Percentiles rank a stretch among this genome's conserved stretches.
Evolutionary conservation across 2,113 vertebrate genomes (phyloP).

Genomic region (Coptodon bakossiorum): DNA sequence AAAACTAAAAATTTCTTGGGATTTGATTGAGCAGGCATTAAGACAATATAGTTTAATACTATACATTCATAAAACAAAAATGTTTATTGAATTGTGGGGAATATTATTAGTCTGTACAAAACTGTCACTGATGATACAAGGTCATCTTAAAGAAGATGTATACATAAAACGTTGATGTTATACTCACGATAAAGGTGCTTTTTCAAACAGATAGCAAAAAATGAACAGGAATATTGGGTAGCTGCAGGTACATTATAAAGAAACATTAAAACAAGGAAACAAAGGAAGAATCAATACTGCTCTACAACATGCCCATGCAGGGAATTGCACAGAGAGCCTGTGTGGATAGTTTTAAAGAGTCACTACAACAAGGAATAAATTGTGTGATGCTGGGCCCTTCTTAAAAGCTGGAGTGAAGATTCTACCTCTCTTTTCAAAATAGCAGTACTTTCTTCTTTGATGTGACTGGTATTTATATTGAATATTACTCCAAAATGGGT

Average conservation of each 20-base stretch:
- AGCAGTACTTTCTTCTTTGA: background rate
- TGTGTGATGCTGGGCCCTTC: background rate
- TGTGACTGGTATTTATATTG: background rate
- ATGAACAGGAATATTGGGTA: background rate
- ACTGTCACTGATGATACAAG: background rate
- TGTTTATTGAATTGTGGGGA: background rate
- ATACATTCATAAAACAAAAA: background rate
- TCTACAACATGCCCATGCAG: background rate
- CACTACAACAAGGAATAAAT: background rate
- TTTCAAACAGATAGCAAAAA: background rate
- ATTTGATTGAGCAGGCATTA: background rate
- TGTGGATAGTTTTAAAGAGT: background rate
- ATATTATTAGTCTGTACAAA: background rate
- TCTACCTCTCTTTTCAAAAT: background rate
- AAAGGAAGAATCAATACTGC: conserved; percentile 25
- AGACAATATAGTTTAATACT: background rate
- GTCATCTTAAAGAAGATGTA: background rate
- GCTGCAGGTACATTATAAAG: background rate
- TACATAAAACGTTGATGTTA: background rate
- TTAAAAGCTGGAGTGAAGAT: background rate
- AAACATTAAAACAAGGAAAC: background rate
- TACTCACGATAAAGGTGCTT: background rate
- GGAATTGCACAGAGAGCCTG: background rate
- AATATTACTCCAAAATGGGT: background rate
- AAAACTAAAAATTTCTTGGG: background rate